phyloP scores from a whole-genome alignment of 2,113 vertebrate species.

The Ochotona curzoniae region DNA sequence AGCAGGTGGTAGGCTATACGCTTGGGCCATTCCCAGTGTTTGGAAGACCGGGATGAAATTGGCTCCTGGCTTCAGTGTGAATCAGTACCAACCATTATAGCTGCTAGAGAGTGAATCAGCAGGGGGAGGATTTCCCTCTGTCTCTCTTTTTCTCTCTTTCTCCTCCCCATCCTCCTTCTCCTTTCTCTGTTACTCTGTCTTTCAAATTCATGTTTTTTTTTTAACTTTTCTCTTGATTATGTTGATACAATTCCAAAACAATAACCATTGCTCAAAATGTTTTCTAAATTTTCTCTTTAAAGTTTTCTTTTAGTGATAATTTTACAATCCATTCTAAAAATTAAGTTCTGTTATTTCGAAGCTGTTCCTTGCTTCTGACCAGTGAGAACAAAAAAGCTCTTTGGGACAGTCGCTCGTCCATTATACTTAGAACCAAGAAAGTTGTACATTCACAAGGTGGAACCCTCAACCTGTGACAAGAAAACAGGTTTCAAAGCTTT shows the following conservation, averaged over 20 bases:
- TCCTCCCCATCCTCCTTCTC: too few species aligned
- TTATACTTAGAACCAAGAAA: neutral
- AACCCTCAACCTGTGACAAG: neutral
- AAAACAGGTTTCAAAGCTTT: neutral
- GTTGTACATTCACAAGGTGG: neutral
- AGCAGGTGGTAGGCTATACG: too few species aligned
- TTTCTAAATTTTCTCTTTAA: neutral
- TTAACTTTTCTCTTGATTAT: neutral
- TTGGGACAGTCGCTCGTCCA: neutral
- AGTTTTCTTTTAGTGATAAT: neutral
- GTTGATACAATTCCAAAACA: neutral
- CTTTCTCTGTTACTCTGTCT: too few species aligned
- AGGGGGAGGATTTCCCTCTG: too few species aligned
- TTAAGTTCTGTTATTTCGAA: neutral
- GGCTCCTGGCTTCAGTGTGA: too few species aligned
- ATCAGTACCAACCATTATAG: too few species aligned
- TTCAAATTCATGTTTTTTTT: too few species aligned
- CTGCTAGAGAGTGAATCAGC: too few species aligned
- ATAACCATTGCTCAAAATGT: neutral
- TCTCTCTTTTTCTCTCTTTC: too few species aligned
- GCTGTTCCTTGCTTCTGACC: neutral
- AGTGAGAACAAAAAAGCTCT: neutral
- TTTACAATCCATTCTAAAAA: neutral
- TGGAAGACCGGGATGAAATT: too few species aligned
- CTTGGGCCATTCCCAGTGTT: too few species aligned